phyloP scores from a whole-genome alignment of 1,140 invertebrate genomes.

The Oppia nitens region DNA sequence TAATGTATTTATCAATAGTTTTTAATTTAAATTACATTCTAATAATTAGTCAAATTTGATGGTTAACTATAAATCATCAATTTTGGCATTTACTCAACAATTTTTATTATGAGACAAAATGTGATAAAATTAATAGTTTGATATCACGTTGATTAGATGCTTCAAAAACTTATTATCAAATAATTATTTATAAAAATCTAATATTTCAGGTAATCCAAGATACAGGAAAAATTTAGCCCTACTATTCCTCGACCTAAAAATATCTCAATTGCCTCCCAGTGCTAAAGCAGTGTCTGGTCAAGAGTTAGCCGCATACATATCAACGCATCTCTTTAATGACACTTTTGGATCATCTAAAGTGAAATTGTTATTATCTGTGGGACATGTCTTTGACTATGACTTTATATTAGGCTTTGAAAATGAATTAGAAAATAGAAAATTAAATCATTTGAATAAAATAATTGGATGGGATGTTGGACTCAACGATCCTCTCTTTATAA shows the following conservation, averaged over 20 bases:
- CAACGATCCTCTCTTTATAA: conserved; percentile 15
- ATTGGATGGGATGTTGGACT: conserved; percentile 21
- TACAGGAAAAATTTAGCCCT: conserved; percentile 15
- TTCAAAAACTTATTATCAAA: no score
- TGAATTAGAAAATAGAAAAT: conserved; percentile 7
- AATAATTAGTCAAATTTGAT: no score
- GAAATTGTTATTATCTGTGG: conserved; percentile 13
- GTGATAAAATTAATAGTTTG: no score
- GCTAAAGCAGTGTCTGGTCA: conserved; percentile 18
- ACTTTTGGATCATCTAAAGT: not conserved
- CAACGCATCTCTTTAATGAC: conserved; percentile 19
- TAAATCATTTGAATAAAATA: not conserved
- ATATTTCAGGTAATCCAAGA: not conserved
- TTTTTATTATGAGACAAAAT: no score
- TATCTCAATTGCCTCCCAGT: conserved; percentile 8
- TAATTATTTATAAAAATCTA: no score
- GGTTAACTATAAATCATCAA: no score
- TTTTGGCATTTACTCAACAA: no score
- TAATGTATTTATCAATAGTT: no score
- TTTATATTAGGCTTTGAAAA: conserved; percentile 16
- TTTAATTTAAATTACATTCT: no score
- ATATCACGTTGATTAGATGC: no score
- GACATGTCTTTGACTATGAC: conserved; percentile 16
- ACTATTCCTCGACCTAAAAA: conserved; percentile 20
- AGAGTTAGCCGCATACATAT: conserved; percentile 17